Percentiles rank a stretch among this genome's conserved stretches.
Evolutionary conservation across 2,888 invertebrate genomes (phyloP).

Genomic region (Polia nebulosa): DNA sequence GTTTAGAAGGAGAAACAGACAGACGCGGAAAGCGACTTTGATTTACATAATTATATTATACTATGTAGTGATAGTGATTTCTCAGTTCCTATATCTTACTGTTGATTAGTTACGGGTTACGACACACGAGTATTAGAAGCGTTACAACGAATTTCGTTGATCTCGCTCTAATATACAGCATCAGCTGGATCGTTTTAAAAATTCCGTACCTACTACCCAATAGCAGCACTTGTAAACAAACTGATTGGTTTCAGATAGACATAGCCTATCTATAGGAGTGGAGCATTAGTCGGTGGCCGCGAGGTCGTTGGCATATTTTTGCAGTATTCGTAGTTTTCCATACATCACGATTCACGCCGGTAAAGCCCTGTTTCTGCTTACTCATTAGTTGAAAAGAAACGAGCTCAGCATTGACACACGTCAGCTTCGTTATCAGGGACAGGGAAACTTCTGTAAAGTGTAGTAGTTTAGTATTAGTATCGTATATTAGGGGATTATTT

Average conservation of each 20-base stretch:
- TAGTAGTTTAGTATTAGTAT: not conserved
- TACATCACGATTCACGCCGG: conserved; percentile 14
- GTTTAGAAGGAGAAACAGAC: too few species aligned
- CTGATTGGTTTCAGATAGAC: conserved; percentile 47
- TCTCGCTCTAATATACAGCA: conserved; percentile 8
- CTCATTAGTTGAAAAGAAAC: conserved; percentile 31
- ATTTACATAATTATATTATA: too few species aligned
- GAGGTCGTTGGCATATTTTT: conserved; percentile 54
- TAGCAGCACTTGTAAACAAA: conserved; percentile 50
- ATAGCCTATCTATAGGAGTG: conserved; percentile 48
- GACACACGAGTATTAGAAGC: not conserved
- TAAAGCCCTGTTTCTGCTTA: conserved; percentile 35
- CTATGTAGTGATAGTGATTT: too few species aligned
- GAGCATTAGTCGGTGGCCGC: conserved; percentile 42
- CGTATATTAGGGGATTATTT: not conserved
- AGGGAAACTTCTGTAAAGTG: not conserved
- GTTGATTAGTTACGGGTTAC: too few species aligned
- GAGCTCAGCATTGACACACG: conserved; percentile 28
- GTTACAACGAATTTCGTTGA: not conserved
- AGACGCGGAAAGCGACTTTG: too few species aligned
- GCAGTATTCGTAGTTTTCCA: conserved; percentile 52
- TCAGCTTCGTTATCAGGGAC: conserved; percentile 19
- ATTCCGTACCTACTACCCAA: conserved; percentile 18
- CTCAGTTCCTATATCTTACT: too few species aligned
- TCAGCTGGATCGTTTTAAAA: conserved; percentile 44